phyloP scores from a whole-genome alignment of 2,888 invertebrate species.

The Dromius quadrimaculatus region DNA sequence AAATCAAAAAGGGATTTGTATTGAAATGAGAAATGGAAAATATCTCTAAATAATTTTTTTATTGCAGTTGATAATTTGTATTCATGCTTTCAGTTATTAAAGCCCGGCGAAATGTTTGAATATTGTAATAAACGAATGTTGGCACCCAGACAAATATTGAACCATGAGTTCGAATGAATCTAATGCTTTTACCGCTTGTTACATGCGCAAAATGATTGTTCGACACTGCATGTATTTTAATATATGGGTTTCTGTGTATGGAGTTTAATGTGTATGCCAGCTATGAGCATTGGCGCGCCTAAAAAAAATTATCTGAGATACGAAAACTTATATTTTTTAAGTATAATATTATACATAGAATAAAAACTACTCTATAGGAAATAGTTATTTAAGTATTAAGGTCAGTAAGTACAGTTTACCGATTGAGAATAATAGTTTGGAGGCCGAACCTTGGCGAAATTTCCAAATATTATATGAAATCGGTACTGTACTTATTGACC shows the following conservation, averaged over 20 bases:
- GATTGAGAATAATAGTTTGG: no score
- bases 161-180: constrained; percentile 8
- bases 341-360: no score
- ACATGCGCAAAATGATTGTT: constrained; percentile 3
- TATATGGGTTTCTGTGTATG: constrained; percentile 7
- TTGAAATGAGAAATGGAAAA: no score
- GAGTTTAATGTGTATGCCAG: not conserved
- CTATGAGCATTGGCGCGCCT: constrained; percentile 8
- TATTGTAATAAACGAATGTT: constrained; percentile 45
- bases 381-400: no score
- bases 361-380: no score
- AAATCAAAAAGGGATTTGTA: no score
- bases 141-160: constrained; percentile 34
- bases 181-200: constrained; percentile 14
- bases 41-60: constrained; percentile 25
- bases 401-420: no score
- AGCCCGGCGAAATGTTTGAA: constrained; percentile 46
- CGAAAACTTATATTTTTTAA: not conserved
- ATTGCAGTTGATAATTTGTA: constrained; percentile 43
- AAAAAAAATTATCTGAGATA: not conserved
- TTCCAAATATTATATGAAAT: no score
- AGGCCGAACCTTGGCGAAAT: no score
- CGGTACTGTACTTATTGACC: no score
- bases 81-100: constrained; percentile 47
- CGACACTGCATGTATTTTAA: constrained; percentile 24